These are phyloP conservation scores for Aphodius sticticus DNA, from an alignment of 2,888 invertebrate genomes.

Conservation along the genomic window DNA sequence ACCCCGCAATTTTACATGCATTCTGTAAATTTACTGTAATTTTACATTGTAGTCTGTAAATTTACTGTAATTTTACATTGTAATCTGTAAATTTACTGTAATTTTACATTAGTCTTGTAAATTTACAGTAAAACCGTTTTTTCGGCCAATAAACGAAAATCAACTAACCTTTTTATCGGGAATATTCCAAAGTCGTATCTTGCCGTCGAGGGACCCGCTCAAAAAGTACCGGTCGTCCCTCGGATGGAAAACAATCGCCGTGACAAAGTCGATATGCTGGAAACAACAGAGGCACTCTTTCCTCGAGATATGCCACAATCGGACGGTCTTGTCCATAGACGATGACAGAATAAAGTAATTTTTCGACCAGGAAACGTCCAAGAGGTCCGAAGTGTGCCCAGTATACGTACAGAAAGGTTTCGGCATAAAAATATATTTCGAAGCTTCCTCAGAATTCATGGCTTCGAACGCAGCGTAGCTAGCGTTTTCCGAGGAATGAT, in stretches of 20 bases:
- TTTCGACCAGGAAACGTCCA: slow-evolving; percentile 99
- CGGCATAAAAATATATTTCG: slow-evolving; percentile 79
- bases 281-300: slow-evolving; percentile 98
- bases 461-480: slow-evolving; percentile 67
- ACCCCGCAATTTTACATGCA: too few relatives aligned
- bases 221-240: slow-evolving; percentile 90
- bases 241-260: slow-evolving; percentile 98
- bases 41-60: too few relatives aligned
- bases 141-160: neutral
- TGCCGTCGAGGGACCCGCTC: slow-evolving; percentile 97
- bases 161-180: slow-evolving; percentile 88
- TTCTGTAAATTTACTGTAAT: too few relatives aligned
- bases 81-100: too few relatives aligned
- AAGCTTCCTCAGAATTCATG: slow-evolving; percentile 68
- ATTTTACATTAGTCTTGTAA: too few relatives aligned
- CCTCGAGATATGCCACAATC: slow-evolving; percentile 96
- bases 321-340: slow-evolving; percentile 98
- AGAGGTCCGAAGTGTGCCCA: slow-evolving; percentile 94
- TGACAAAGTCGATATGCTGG: slow-evolving; percentile 99
- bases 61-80: too few relatives aligned
- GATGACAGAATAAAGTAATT: slow-evolving; percentile 98
- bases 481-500: slow-evolving; percentile 72
- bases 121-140: neutral
- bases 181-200: slow-evolving; percentile 98
- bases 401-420: slow-evolving; percentile 92